Evolutionary conservation across 2,888 invertebrate genomes (phyloP).

Genomic region (Cryptocheilus praepositus): DNA sequence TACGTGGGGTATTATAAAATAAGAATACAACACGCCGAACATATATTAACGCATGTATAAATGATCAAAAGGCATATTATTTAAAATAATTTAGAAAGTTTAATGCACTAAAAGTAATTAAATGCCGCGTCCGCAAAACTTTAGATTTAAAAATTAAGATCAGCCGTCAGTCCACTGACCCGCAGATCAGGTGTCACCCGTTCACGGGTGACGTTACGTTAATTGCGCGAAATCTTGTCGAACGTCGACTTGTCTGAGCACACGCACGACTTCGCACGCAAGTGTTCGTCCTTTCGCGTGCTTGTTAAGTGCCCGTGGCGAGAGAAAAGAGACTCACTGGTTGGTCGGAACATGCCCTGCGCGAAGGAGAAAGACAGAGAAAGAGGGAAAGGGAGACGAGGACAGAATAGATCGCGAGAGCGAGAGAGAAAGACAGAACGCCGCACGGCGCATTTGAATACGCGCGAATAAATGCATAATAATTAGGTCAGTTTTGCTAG

Average conservation of each 20-base stretch:
- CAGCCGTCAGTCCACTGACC: too few relatives aligned
- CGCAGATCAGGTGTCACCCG: too few relatives aligned
- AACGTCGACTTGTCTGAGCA: not conserved
- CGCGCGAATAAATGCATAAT: constrained; percentile 75
- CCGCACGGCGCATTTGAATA: constrained; percentile 73
- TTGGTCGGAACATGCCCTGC: constrained; percentile 34
- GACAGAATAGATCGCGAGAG: constrained; percentile 35
- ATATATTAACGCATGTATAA: too few relatives aligned
- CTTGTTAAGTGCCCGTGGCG: constrained; percentile 31
- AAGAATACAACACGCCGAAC: too few relatives aligned
- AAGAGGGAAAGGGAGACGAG: constrained; percentile 42
- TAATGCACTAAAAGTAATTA: too few relatives aligned
- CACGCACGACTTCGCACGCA: constrained; percentile 1
- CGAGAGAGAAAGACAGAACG: constrained; percentile 46
- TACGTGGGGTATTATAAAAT: too few relatives aligned
- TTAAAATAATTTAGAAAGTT: too few relatives aligned
- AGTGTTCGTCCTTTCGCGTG: constrained; percentile 19
- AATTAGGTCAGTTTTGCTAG: constrained; percentile 75
- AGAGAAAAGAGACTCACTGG: constrained; percentile 35
- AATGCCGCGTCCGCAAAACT: too few relatives aligned
- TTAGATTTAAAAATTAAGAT: too few relatives aligned
- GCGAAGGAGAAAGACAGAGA: constrained; percentile 48
- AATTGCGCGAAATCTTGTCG: not conserved
- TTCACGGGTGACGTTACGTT: too few relatives aligned
- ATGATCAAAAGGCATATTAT: too few relatives aligned